Base-by-base conservation (phyloP, 1,140 invertebrate species). In the Potamilus streckersoni region DNA sequence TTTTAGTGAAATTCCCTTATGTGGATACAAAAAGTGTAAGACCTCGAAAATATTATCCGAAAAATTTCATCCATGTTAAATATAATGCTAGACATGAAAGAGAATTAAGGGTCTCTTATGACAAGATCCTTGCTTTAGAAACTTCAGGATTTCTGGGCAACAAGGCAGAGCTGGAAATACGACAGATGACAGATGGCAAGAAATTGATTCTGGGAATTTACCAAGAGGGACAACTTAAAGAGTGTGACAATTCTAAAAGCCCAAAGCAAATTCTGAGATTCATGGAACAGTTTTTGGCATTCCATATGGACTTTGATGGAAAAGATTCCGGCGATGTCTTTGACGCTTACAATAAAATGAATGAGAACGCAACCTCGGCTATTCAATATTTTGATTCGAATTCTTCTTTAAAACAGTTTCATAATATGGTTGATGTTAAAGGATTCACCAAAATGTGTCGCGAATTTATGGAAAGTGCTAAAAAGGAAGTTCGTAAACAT, bases 171-270 rank as follows among this genome's bases (percentile, higher is more conserved):
- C 59, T 55, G 65, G 76, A 69, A 31, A 70, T 78, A 72, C 67
- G 74, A 20, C 77, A 79, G 67, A 58, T 74, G 27, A 79, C 77
- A 49, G 74, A 81, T 69, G 73, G 77, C 38, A 60, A 57, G 11
- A 64, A 69, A 13, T 65, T 79, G n/a, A 38, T 81, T 13, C 74
- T 77, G 62, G 71, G 74, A 14, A 78, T 79, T n/a, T 71, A 71
- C 58, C 67, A 81, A 58, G 74, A 74, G 11, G 71, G 72, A 19
- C 15, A 66, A 14, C 56, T 79, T 6, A 76, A 73, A 56, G 78
- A 79, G 60, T 81, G 80, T 68, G 74, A 73, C 17, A 68, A 58
- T 65, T 71, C 77, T 1, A 23, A 70, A n/a, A 69, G 79, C 23
- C 38, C 74, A 19, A 27, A 59, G 58, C 65, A 80, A 64, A 75